These are phyloP conservation scores for Mactra quadrangularis DNA, from an alignment of 1,140 invertebrate species.

Conservation along the genomic window DNA sequence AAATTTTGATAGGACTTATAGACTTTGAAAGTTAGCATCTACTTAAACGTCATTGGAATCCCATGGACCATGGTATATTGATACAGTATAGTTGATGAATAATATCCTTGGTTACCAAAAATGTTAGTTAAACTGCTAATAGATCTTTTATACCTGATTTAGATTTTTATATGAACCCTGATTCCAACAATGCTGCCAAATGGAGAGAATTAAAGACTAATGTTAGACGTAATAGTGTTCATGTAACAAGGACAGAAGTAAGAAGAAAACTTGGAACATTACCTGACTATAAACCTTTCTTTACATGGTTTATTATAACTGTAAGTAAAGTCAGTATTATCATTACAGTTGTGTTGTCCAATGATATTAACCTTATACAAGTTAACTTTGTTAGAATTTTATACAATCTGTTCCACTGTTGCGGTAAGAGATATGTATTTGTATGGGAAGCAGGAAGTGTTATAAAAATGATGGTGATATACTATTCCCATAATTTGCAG, in stretches of 20 bases:
- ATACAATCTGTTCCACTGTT: neutral
- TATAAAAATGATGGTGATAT: no score
- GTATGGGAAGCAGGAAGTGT: neutral
- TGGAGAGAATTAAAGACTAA: constrained; percentile 71
- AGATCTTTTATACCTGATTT: neutral
- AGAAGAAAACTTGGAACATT: constrained; percentile 61
- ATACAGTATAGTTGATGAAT: neutral
- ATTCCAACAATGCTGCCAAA: constrained; percentile 55
- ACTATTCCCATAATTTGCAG: no score
- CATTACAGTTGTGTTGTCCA: neutral
- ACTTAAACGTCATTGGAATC: no score
- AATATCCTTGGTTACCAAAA: neutral
- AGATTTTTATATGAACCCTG: constrained; percentile 65
- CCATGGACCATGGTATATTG: no score
- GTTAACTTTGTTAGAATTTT: neutral
- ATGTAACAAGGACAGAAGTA: constrained; percentile 49
- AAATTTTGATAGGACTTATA: no score
- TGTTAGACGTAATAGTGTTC: constrained; percentile 62
- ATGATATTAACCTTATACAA: neutral
- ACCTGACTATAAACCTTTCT: constrained; percentile 66
- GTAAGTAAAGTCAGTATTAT: constrained; percentile 43
- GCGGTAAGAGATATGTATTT: neutral
- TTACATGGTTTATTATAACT: constrained; percentile 69
- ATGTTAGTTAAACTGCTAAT: neutral
- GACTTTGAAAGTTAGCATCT: no score